Evolutionary conservation across 2,113 vertebrate genomes (phyloP).

Genomic region (Limnothrissa miodon): DNA sequence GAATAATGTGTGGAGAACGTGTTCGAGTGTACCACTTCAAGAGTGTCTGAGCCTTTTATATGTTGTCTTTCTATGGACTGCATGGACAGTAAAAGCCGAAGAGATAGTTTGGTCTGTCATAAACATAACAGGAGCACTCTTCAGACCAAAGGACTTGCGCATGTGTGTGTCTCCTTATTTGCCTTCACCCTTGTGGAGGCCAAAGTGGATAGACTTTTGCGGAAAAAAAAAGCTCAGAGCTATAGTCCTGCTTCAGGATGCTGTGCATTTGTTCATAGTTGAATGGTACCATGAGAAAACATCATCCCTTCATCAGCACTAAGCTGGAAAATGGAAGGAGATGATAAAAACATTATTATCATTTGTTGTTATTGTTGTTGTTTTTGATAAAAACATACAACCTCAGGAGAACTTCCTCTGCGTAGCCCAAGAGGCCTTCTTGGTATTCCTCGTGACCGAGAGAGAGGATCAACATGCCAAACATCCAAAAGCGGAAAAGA

Average conservation of each 20-base stretch:
- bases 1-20: not conserved
- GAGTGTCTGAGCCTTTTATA: not conserved
- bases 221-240: not conserved
- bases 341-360: not conserved
- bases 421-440: constrained; percentile 3
- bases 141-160: not conserved
- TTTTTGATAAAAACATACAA: constrained; percentile 2
- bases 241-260: not conserved
- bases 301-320: not conserved
- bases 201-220: not conserved
- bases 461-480: constrained; percentile 21
- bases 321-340: not conserved
- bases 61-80: not conserved
- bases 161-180: not conserved
- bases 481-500: not conserved
- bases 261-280: not conserved
- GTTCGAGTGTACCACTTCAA: not conserved
- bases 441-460: constrained; percentile 12
- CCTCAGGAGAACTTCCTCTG: constrained; percentile 44
- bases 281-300: not conserved
- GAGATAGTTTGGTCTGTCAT: not conserved
- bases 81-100: not conserved
- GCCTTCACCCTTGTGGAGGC: not conserved
- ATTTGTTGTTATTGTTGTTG: not conserved
- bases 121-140: not conserved